Base-by-base conservation (phyloP, 2,888 invertebrate genomes). In the Chymomyza caudatula region DNA sequence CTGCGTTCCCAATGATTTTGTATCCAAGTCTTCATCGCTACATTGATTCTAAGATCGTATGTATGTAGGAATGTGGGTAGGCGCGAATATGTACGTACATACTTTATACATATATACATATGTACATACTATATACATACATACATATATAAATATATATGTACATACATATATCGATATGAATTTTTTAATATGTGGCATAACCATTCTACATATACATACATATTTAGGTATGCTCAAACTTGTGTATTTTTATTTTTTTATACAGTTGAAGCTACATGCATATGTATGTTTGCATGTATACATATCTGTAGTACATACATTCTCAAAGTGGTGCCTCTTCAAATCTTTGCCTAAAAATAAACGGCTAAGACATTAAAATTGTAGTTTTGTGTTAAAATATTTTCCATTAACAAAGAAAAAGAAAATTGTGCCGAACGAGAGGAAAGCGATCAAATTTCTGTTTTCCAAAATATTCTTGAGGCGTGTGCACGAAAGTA, bases 401-500 rank as follows among this genome's bases (percentile, higher is more conserved):
- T 63, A 56, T 66, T 43, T 72, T 76, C 74, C 72, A 80, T 77
- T 66, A 25, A 66, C 63, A 59, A 51, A 37, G 29, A 29, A 44
- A 15, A 44, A 60, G 76, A 66, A 59, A 71, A 63, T 72, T 65
- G 70, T 68, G 64, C 64, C 59, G 57, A 66, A 56, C 55, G 59
- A 62, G 64, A 59, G 56, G 47, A 63, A 68, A 62, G 70, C 64
- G 76, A 82, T 82, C 81, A 73, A 76, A 70, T 82, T 82, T 82
- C 81, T 64, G 60, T 71, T 49, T 77, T 79, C 79, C 74, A 74
- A 77, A 77, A 72, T 71, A 71, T 78, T 63, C 61, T 69, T 74
- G 85, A 71, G 85, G 65, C 85, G 81, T 82, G 81, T 65, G 81
- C 81, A 82, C 49, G 54, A 29, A 47, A 44, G 42, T 57, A 43